These are phyloP conservation scores for Plagodis dolabraria DNA, from an alignment of 2,888 invertebrate species.

Conservation along the genomic window DNA sequence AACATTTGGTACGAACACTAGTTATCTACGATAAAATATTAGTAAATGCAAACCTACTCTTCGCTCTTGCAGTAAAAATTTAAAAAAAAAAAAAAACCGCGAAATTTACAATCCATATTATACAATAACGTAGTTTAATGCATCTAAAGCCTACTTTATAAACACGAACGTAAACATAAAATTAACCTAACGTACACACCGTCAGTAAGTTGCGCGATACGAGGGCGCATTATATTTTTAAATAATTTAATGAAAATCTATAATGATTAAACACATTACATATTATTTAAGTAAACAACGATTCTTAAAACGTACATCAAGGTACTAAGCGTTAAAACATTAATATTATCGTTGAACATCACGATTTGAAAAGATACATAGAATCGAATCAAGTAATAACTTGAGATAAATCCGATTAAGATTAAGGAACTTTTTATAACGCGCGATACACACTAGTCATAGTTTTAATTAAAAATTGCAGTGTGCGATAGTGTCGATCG, in stretches of 20 bases:
- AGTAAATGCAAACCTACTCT: constrained; percentile 82
- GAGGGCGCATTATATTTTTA: constrained; percentile 34
- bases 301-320: constrained; percentile 25
- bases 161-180: constrained; percentile 39
- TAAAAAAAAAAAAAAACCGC: constrained; percentile 54
- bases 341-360: constrained; percentile 28
- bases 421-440: constrained; percentile 37
- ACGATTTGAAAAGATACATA: constrained; percentile 49
- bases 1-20: constrained; percentile 81
- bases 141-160: constrained; percentile 36
- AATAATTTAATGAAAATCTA: constrained; percentile 52
- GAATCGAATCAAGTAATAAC: constrained; percentile 37
- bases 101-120: constrained; percentile 75
- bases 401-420: constrained; percentile 26
- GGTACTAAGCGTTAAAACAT: constrained; percentile 17
- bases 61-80: constrained; percentile 56
- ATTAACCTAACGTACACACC: constrained; percentile 44
- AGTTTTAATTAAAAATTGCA: constrained; percentile 76
- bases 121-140: constrained; percentile 52
- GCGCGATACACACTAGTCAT: constrained; percentile 69
- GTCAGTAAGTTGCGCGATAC: constrained; percentile 41
- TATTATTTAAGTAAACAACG: constrained; percentile 37
- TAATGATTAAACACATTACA: constrained; percentile 46
- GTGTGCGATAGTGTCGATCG: constrained; percentile 60
- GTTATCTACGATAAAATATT: constrained; percentile 77